Base-by-base conservation (phyloP, 2,113 vertebrate genomes). In the Gadus macrocephalus region DNA sequence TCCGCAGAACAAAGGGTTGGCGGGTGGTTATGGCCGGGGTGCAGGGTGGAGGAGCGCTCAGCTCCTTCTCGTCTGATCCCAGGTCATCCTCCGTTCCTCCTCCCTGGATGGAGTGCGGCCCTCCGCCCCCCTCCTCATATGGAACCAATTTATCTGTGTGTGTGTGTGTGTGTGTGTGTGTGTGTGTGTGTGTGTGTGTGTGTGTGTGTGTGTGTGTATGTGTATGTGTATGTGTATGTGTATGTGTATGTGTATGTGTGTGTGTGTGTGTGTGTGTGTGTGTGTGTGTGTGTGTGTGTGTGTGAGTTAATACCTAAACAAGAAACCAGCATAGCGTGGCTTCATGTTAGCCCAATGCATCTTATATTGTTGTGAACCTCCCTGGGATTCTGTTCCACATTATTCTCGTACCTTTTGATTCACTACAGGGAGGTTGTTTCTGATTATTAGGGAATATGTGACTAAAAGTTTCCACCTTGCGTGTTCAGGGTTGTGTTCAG, bases 81-180 rank as follows among this genome's bases (percentile, higher is more conserved):
- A 9, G 42, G 42, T 49, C 42, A 49, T 49, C 42, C 11, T 49
- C 42, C 42, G 42, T 49, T 49, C 42, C 7, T 49, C 11, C 42
- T 78, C 70, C 67, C 70, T 65, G 73, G 31, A n/a, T 70, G 79
- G 53, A 70, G 59, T 11, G 42, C 42, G 42, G 42, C 12, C 22
- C 71, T 15, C 62, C 6, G 17, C 42, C 62, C 19, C 53, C 53
- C 20, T 66, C 76, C 53, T 85, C 88, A 89, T 87, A 80, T 88
- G 87, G 87, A 86, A 84, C 75, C 82, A 49, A 86, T 89, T 88
- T 83, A 69, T 17, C 70, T 68, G 55, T 59, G 15, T 73, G 62
- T 49, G 42, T 49, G 42, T 49, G 42, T 49, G 38, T 42, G 38
- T 42, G 38, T 42, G 3, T 42, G 38, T 42, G 38, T 42, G 3